Percentiles rank a stretch among this genome's conserved stretches.
Conservation (phyloP, 2,797 vertebrate genomes). For the Manis javanica region DNA sequence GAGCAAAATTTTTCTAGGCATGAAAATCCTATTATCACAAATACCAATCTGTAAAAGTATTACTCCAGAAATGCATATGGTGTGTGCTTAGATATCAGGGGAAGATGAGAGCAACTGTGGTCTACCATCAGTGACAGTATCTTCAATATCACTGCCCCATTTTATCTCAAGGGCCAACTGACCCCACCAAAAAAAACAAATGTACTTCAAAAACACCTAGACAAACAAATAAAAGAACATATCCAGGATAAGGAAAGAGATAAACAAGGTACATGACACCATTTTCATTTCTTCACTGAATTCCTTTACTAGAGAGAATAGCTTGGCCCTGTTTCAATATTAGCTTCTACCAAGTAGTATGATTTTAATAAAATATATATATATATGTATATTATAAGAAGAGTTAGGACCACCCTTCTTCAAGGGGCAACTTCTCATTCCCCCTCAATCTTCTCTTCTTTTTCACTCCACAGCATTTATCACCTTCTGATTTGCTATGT, state of each 20-base stretch:
- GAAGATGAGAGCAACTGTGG: neutral
- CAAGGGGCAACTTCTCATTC: neutral
- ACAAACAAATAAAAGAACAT: neutral
- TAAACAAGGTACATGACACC: neutral
- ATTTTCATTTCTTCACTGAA: neutral
- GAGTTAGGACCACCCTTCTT: neutral
- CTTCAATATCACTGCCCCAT: neutral
- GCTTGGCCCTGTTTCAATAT: neutral
- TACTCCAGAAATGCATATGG: neutral
- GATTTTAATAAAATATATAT: slow-evolving; percentile 4
- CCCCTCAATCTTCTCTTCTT: neutral
- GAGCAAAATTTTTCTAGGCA: neutral
- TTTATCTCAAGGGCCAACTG: neutral
- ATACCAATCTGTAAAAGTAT: neutral
- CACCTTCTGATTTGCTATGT: neutral
- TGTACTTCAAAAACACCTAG: neutral
- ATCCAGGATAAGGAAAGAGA: neutral
- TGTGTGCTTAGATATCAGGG: neutral
- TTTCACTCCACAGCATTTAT: neutral
- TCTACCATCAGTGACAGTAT: neutral
- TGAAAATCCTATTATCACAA: neutral
- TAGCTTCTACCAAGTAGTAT: neutral
- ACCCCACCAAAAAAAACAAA: neutral
- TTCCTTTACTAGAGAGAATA: neutral
- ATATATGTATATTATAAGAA: too few relatives aligned